These are phyloP conservation scores for Acanthurus tractus DNA, from an alignment of 2,797 vertebrate species.

Conservation along the genomic window DNA sequence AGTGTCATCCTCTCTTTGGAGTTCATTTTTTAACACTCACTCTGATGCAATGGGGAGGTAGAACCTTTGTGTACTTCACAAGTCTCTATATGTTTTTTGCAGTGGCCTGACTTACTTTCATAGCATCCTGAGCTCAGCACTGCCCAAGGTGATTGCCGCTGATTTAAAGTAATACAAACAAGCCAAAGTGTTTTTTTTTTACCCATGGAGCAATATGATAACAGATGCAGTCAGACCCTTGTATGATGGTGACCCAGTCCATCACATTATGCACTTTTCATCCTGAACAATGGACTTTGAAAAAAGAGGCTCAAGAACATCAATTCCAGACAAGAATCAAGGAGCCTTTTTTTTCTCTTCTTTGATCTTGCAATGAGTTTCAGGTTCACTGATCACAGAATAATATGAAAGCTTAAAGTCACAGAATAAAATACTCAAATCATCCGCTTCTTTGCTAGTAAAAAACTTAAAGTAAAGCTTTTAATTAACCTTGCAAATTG, in stretches of 20 bases:
- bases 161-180: too few species aligned
- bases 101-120: too few species aligned
- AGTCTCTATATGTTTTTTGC: too few species aligned
- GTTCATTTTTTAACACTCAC: too few species aligned
- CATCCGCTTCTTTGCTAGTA: constrained; percentile 4
- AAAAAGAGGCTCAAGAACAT: constrained; percentile 60
- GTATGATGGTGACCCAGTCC: constrained; percentile 46
- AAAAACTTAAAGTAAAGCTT: constrained; percentile 2
- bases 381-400: constrained; percentile 53
- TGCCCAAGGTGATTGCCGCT: too few species aligned
- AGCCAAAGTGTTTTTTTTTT: too few species aligned
- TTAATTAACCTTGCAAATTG: constrained; percentile 22
- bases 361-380: constrained; percentile 61
- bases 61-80: too few species aligned
- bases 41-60: too few species aligned
- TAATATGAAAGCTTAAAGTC: constrained; percentile 40
- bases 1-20: too few species aligned
- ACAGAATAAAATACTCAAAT: constrained; percentile 35
- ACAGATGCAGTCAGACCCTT: too few species aligned
- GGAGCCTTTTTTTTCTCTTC: constrained; percentile 27
- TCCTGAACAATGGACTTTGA: constrained; percentile 71
- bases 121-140: too few species aligned
- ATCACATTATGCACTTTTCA: constrained; percentile 72
- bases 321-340: constrained; percentile 44
- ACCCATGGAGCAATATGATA: too few species aligned